These are phyloP conservation scores for Notocelia uddmanniana DNA, from an alignment of 2,888 invertebrate species.

Conservation along the genomic window DNA sequence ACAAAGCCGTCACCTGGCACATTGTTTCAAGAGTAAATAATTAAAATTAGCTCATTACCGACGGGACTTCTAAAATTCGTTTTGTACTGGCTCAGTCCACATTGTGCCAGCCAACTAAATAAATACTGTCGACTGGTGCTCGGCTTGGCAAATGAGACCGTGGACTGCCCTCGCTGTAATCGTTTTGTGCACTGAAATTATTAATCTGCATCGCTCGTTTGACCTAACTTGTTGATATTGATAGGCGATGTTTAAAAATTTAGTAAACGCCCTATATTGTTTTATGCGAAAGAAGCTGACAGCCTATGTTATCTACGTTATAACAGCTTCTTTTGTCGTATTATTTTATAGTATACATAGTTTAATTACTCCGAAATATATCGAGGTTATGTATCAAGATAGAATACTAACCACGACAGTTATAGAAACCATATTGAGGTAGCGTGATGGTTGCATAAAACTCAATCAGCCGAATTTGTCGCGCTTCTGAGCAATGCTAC, in stretches of 20 bases:
- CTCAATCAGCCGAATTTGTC: slow-evolving; percentile 60
- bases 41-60: slow-evolving; percentile 44
- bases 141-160: slow-evolving; percentile 38
- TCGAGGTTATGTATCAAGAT: background rate
- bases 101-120: slow-evolving; percentile 39
- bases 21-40: slow-evolving; percentile 37
- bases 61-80: slow-evolving; percentile 19
- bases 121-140: slow-evolving; percentile 34
- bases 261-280: background rate
- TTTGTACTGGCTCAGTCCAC: slow-evolving; percentile 24
- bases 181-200: slow-evolving; percentile 31
- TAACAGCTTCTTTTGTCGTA: background rate
- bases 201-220: slow-evolving; percentile 7
- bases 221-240: slow-evolving; percentile 8
- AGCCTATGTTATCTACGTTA: too few species aligned
- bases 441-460: slow-evolving; percentile 61
- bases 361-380: background rate
- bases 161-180: slow-evolving; percentile 30
- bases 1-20: slow-evolving; percentile 21
- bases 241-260: background rate
- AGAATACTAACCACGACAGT: background rate
- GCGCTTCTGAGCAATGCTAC: slow-evolving; percentile 56
- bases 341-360: background rate
- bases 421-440: slow-evolving; percentile 26
- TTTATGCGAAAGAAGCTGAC: background rate